These are phyloP conservation scores for Pseudomugil tenellus DNA, from an alignment of 2,797 vertebrate species.

Conservation along the genomic window DNA sequence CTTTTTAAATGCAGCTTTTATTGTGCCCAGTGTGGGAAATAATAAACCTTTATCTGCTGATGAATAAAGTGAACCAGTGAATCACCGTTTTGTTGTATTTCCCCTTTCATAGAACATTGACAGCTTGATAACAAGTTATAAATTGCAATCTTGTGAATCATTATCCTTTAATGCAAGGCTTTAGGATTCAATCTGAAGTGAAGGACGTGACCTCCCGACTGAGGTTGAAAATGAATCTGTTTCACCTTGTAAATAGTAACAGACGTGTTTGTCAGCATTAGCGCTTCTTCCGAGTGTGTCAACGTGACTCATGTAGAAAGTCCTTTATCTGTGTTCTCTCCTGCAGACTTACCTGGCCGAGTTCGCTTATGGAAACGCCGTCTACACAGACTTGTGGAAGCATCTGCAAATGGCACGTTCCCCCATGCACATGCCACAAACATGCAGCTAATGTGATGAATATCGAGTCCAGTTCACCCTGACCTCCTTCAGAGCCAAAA, in stretches of 20 bases:
- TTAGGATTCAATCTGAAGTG: neutral
- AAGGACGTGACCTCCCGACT: neutral
- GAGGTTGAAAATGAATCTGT: neutral
- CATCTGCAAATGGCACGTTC: conserved; percentile 82
- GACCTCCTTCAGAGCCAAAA: no score
- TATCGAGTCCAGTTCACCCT: no score
- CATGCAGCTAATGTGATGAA: neutral
- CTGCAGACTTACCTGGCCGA: conserved; percentile 87
- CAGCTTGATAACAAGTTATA: no score
- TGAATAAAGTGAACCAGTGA: no score
- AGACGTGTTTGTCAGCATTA: neutral
- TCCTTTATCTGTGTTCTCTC: neutral
- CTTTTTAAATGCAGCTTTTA: no score
- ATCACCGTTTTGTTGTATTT: no score
- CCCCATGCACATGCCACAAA: neutral
- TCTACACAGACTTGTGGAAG: conserved; percentile 88
- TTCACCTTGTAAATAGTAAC: neutral
- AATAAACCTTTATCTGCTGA: no score
- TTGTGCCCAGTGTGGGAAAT: no score
- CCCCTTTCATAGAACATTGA: no score
- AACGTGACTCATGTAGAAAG: no score
- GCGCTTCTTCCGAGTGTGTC: neutral
- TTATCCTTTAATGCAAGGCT: neutral
- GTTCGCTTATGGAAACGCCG: conserved; percentile 83
- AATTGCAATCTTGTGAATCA: neutral